A percentile compares a stretch with the other conserved stretches of the same genome.
Conservation (phyloP, 1,140 invertebrate genomes). For the Condylostylus longicornis region DNA sequence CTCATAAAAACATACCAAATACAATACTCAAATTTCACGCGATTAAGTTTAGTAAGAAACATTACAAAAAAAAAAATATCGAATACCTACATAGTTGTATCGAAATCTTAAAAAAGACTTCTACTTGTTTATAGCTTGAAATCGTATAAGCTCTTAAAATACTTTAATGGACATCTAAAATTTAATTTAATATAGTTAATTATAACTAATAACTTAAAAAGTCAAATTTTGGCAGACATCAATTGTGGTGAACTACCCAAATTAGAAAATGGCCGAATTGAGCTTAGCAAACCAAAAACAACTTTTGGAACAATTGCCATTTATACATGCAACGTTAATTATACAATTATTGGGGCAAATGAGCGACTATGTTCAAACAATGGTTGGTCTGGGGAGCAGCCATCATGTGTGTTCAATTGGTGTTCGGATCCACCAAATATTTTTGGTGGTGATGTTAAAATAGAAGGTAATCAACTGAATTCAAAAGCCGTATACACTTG, state of each 20-base stretch:
- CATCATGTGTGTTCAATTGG: slow-evolving; percentile 72
- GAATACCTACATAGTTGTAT: too few relatives aligned
- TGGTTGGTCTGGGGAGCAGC: slow-evolving; percentile 67
- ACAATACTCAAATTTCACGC: too few relatives aligned
- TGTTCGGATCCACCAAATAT: slow-evolving; percentile 64
- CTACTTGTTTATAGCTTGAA: too few relatives aligned
- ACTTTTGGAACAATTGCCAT: slow-evolving; percentile 59
- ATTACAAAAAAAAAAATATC: too few relatives aligned
- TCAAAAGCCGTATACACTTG: slow-evolving; percentile 67
- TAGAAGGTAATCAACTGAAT: slow-evolving; percentile 53
- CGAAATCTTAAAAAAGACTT: too few relatives aligned
- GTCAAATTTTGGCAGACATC: slow-evolving; percentile 51
- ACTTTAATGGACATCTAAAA: too few relatives aligned
- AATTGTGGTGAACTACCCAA: slow-evolving; percentile 58
- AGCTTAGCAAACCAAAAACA: slow-evolving; percentile 49
- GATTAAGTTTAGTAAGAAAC: too few relatives aligned
- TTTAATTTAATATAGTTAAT: too few relatives aligned
- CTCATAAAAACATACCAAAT: too few relatives aligned
- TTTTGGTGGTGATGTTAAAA: slow-evolving; percentile 51
- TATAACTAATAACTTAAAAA: background rate
- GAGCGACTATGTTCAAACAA: slow-evolving; percentile 60
- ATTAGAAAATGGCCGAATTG: slow-evolving; percentile 58
- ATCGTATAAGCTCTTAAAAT: too few relatives aligned
- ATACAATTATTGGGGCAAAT: slow-evolving; percentile 61
- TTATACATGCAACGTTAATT: slow-evolving; percentile 70